Conservation (phyloP, 2,113 vertebrate species). For the Tyto alba region DNA sequence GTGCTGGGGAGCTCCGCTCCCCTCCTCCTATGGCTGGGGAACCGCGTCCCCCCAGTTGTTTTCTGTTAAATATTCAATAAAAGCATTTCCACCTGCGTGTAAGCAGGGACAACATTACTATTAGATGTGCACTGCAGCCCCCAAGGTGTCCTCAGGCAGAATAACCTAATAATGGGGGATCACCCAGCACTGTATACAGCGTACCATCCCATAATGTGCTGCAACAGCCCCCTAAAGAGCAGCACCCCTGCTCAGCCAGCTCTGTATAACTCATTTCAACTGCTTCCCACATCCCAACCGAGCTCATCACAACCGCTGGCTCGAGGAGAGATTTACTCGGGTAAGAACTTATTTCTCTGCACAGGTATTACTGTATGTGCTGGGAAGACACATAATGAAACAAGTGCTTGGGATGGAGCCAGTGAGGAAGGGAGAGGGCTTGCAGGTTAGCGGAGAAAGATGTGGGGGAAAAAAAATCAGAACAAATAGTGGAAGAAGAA, state of each 20-base stretch:
- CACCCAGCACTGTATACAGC: not conserved
- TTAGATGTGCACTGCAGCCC: not conserved
- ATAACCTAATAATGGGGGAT: not conserved
- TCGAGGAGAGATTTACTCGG: rapidly evolving
- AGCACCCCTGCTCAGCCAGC: not conserved
- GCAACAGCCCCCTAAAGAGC: not conserved
- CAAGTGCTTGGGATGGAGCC: not conserved
- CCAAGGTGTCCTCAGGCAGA: not conserved
- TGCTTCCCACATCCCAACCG: not conserved
- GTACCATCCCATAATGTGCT: not conserved
- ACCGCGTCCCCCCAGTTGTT: not conserved
- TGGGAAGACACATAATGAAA: not conserved
- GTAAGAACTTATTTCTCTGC: not conserved
- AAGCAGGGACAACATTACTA: not conserved
- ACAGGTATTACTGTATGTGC: not conserved
- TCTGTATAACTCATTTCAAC: not conserved
- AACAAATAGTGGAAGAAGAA: not conserved
- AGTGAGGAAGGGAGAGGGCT: not conserved
- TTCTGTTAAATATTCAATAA: not conserved
- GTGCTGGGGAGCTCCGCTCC: not conserved
- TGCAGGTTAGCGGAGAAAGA: not conserved
- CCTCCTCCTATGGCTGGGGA: not conserved
- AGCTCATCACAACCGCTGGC: not conserved
- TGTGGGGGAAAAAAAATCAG: too few species aligned
- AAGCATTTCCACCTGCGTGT: not conserved